Base-by-base conservation (phyloP, 1,140 invertebrate species). In the Hycleus cichorii region DNA sequence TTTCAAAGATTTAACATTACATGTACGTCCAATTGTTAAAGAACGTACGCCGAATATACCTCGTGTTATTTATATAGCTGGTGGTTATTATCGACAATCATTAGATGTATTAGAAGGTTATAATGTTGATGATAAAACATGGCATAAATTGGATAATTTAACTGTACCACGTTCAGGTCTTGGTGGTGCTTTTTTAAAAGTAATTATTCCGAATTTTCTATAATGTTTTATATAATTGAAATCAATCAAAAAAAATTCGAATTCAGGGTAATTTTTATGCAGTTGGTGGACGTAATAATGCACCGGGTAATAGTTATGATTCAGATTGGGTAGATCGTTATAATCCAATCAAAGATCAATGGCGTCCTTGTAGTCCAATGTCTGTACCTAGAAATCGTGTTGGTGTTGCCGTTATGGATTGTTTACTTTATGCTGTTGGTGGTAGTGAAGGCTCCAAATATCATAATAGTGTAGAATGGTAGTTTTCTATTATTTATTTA, bases 331-430 rank as follows among this genome's bases (percentile, higher is more conserved):
- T 90, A 26, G 88, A 91, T 74, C 82, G 83, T 70, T 88, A 90
- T 73, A 89, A 92, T 76, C 89, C 90, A 10, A 75, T 82, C 39
- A 80, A 80, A 8, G 89, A 91, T 72, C 76, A 81, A 57, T 92
- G 90, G 90, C 75, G 86, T 43, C 82, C 88, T 1, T 90, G 88
- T 64, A 83, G 82, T 60, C 86, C 89, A 4, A 93, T 95, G 90
- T 85, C 87, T 11, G 84, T 86, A 38, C 84, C 91, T 0, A 78
- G 93, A 49, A 91, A 93, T 75, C 81, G 92, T 60, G 88, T 93
- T 4, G 91, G 91, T 11, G 90, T 93, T 11, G 90, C 90, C n/a
- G 90, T 92, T 9, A 90, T 95, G 82, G 92, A 95, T 72, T 89
- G 88, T 39, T 76, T 91, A 45, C 77, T 96, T 46, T 96, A 95